Conservation (phyloP, 2,113 vertebrate species). For the Brachirus orientalis region DNA sequence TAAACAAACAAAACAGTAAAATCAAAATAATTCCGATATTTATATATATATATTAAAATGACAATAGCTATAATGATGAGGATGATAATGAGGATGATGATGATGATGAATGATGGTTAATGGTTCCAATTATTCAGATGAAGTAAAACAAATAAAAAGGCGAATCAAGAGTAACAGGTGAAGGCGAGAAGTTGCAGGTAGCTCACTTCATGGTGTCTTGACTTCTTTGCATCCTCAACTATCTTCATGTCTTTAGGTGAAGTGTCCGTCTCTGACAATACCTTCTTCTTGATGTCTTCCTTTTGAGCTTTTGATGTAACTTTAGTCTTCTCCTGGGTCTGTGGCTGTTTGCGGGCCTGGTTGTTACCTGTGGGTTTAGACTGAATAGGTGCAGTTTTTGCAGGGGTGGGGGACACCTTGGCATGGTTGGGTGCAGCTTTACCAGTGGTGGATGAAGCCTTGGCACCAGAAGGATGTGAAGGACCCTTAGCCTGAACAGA, state of each 20-base stretch:
- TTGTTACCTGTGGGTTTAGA: slow-evolving; percentile 75
- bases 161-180: slow-evolving; percentile 63
- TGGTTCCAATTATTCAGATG: slow-evolving; percentile 41
- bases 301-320: slow-evolving; percentile 75
- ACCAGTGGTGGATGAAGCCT: slow-evolving; percentile 74
- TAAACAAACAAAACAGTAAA: background rate
- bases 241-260: slow-evolving; percentile 83
- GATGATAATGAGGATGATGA: slow-evolving; percentile 6
- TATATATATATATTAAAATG: no score
- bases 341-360: slow-evolving; percentile 78
- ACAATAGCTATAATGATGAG: no score
- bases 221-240: slow-evolving; percentile 81
- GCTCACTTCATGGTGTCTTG: slow-evolving; percentile 93
- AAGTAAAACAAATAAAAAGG: slow-evolving; percentile 34
- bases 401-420: slow-evolving; percentile 55
- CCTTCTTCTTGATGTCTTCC: slow-evolving; percentile 83
- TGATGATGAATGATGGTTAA: slow-evolving; percentile 12
- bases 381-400: slow-evolving; percentile 73
- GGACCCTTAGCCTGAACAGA: slow-evolving; percentile 65
- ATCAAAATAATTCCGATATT: background rate
- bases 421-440: slow-evolving; percentile 64
- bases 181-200: slow-evolving; percentile 77
- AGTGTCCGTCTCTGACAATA: slow-evolving; percentile 68
- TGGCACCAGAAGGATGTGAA: slow-evolving; percentile 55
- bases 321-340: slow-evolving; percentile 79